phyloP scores from a whole-genome alignment of 2,888 invertebrate species.

The Dioctria rufipes region DNA sequence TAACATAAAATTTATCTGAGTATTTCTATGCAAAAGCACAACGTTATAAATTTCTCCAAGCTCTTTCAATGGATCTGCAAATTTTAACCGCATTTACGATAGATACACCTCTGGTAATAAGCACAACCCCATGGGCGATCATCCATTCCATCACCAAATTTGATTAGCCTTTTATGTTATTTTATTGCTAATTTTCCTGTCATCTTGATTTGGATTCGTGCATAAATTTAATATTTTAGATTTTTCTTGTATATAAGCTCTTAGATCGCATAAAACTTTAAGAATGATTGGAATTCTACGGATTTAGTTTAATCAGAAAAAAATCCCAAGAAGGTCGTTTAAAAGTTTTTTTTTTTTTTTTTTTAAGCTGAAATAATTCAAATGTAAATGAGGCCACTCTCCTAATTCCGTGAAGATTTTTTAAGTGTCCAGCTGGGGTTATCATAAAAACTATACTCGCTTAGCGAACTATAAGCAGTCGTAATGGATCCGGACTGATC shows the following conservation, averaged over 20 bases:
- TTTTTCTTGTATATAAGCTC: not conserved
- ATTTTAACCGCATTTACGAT: slow-evolving; percentile 9
- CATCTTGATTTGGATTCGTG: slow-evolving; percentile 10
- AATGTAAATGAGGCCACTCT: slow-evolving; percentile 29
- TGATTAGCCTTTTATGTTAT: slow-evolving; percentile 11
- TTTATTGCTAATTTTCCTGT: slow-evolving; percentile 24
- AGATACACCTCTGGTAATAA: not conserved
- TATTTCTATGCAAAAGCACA: not conserved
- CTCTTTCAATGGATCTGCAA: slow-evolving; percentile 10
- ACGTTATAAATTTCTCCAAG: slow-evolving; percentile 9
- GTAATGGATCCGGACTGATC: not conserved
- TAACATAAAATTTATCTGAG: not conserved
- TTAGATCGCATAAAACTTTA: not conserved
- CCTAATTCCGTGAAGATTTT: not conserved
- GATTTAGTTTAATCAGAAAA: slow-evolving; percentile 23
- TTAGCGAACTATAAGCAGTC: not conserved
- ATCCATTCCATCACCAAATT: slow-evolving; percentile 8
- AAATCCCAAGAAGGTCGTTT: slow-evolving; percentile 12
- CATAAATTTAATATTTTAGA: slow-evolving; percentile 22
- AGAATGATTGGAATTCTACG: slow-evolving; percentile 17
- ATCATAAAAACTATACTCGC: not conserved
- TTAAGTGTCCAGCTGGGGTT: not conserved
- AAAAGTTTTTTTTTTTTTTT: not conserved
- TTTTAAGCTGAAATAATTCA: slow-evolving; percentile 1
- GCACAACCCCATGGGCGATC: not conserved